These are phyloP conservation scores for Parauchenoglanis punctatus DNA, from an alignment of 2,797 vertebrate species.

Conservation along the genomic window DNA sequence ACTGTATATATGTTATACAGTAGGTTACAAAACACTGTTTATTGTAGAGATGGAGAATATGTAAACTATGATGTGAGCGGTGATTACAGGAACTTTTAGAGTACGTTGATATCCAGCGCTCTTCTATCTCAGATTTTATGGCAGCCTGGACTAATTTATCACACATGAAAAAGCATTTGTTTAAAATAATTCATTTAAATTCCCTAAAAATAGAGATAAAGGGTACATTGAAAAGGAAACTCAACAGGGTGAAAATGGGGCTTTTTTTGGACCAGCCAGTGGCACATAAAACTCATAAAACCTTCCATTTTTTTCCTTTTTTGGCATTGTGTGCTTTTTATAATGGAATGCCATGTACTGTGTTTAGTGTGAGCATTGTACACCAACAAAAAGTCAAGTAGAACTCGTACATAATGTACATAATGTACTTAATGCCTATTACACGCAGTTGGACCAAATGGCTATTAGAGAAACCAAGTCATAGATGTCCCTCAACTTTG, in stretches of 20 bases:
- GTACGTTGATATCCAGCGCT: not conserved
- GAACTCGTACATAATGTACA: constrained; percentile 56
- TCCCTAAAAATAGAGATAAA: constrained; percentile 14
- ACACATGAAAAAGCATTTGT: not conserved
- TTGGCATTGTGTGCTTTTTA: constrained; percentile 40
- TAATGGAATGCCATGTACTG: constrained; percentile 56
- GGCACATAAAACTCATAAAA: constrained; percentile 26
- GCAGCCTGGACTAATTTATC: constrained; percentile 8
- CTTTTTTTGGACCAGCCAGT: constrained; percentile 33
- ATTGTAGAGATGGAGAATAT: constrained; percentile 28
- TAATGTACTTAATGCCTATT: constrained; percentile 54
- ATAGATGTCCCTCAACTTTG: constrained; percentile 47
- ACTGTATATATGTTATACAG: constrained; percentile 23
- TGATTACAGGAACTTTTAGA: constrained; percentile 10
- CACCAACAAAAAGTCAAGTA: constrained; percentile 35
- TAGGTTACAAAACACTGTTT: not conserved
- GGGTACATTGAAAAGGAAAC: not conserved
- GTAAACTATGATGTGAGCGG: not conserved
- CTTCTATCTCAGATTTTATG: not conserved
- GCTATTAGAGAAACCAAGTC: constrained; percentile 54
- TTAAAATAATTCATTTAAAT: constrained; percentile 27
- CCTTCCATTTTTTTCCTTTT: constrained; percentile 39
- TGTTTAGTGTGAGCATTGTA: constrained; percentile 62
- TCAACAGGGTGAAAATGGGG: constrained; percentile 50
- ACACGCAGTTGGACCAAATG: constrained; percentile 70